A percentile compares a stretch with the other conserved stretches of the same genome.
Evolutionary conservation across 2,888 invertebrate species (phyloP).

Genomic region (Parnassius smintheus): DNA sequence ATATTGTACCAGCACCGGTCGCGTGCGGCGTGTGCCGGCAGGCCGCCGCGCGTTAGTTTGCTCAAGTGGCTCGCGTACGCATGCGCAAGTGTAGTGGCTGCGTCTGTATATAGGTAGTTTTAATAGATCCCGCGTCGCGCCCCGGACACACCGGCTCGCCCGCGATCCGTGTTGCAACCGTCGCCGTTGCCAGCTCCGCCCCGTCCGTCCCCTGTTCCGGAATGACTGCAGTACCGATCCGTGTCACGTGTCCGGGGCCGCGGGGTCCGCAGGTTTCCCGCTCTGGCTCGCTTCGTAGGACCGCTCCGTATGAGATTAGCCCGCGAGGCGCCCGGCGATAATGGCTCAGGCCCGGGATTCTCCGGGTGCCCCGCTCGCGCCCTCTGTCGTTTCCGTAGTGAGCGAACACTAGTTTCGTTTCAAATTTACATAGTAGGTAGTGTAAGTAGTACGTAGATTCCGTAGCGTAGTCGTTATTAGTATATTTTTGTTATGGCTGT

Average conservation of each 20-base stretch:
- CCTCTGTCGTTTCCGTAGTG: constrained; percentile 66
- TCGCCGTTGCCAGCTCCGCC: constrained; percentile 14
- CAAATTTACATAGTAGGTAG: constrained; percentile 73
- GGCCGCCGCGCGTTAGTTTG: constrained; percentile 51
- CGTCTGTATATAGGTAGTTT: constrained; percentile 71
- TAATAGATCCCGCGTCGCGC: constrained; percentile 51
- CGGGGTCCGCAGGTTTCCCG: constrained; percentile 44
- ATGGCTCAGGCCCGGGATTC: constrained; percentile 1
- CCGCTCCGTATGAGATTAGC: constrained; percentile 56
- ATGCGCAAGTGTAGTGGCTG: constrained; percentile 65
- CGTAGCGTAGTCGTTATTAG: constrained; percentile 78
- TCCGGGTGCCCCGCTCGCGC: constrained; percentile 37
- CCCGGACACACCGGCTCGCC: constrained; percentile 25
- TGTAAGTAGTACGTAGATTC: constrained; percentile 75
- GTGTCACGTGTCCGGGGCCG: constrained; percentile 36
- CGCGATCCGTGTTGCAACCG: constrained; percentile 14
- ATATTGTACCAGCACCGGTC: constrained; percentile 46
- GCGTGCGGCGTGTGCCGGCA: constrained; percentile 30
- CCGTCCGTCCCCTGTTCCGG: constrained; percentile 37
- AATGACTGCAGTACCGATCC: constrained; percentile 13
- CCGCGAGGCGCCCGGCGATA: constrained; percentile 31
- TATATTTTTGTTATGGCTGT: constrained; percentile 80
- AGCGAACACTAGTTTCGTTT: constrained; percentile 76
- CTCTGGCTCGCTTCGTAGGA: constrained; percentile 59
- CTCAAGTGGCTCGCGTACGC: constrained; percentile 69